Evolutionary conservation across 2,113 vertebrate species (phyloP), one percentile per base, ranked within the genome.

Genomic region (Eublepharis macularius): DNA sequence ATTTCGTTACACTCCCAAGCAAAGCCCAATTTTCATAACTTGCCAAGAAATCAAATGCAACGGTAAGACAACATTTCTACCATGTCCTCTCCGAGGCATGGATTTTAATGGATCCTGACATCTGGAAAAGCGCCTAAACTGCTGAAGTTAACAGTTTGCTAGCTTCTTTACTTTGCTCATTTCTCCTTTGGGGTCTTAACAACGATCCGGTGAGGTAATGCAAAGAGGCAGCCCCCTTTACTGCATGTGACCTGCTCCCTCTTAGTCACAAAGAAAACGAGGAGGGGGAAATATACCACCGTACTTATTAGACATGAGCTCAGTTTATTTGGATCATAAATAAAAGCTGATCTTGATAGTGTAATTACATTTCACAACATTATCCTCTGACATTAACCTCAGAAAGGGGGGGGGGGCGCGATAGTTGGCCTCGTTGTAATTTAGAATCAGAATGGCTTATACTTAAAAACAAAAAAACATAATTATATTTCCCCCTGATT

Each of bases 81-180:
- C 34, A 24, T 32, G 24, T 29, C 26, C 34, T 77, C 12, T 13
- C 74, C 70, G 69, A 77, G 89, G 77, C 47, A n/a, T n/a, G 69
- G 86, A 82, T 90, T 87, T 92, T 88, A 90, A 94, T 86, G 83
- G 88, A 91, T 72, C 63, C 88, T 93, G 86, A 94, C 95, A 91
- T 85, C 86, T 94, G 88, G 92, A 92, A 91, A 94, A 93, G 72
- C 82, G 76, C 76, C 17, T 14, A 45, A 82, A 92, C 92, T 90
- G 89, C 94, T 89, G 93, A 96, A 86, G 90, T 94, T 94, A 91
- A 94, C 72, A 89, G 63, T 93, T 94, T 94, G 84, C 49, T 88
- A 90, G 21, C n/a, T 93, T 81, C 4, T 69, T 87, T 88, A 86
- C 89, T 93, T 93, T 85, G 75, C 51, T 32, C 84, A 91, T 91